phyloP scores from a whole-genome alignment of 2,797 vertebrate species.

The Bradypodion ventrale region DNA sequence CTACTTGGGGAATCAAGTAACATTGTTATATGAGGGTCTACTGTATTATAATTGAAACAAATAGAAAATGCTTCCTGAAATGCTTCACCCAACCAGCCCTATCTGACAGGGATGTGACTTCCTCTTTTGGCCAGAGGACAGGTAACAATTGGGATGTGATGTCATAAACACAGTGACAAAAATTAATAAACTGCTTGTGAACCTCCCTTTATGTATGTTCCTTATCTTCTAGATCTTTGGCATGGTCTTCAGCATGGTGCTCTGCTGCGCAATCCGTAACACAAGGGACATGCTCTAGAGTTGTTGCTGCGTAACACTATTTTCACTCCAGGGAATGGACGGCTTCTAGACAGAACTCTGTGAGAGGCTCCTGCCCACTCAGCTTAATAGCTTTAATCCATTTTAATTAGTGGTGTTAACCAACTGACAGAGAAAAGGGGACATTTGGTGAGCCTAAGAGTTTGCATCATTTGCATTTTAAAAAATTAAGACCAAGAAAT shows the following conservation, averaged over 20 bases:
- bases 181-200: neutral
- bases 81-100: too few species aligned
- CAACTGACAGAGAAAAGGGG: constrained; percentile 63
- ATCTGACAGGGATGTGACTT: too few species aligned
- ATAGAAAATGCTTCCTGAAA: neutral
- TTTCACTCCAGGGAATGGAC: constrained; percentile 30
- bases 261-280: constrained; percentile 95
- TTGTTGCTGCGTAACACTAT: constrained; percentile 50
- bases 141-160: neutral
- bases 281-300: constrained; percentile 91
- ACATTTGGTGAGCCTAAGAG: constrained; percentile 51
- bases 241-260: constrained; percentile 98
- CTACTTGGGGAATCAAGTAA: too few species aligned
- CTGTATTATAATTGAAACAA: too few species aligned
- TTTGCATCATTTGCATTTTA: constrained; percentile 51
- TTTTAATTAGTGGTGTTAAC: constrained; percentile 70
- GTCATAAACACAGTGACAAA: neutral
- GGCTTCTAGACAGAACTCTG: constrained; percentile 63
- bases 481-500: constrained; percentile 45
- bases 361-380: constrained; percentile 64
- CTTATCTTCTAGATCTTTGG: constrained; percentile 88
- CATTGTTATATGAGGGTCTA: too few species aligned
- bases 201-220: constrained; percentile 52
- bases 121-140: neutral
- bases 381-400: constrained; percentile 73